Percentiles rank a stretch among this genome's conserved stretches.
Conservation (phyloP, 2,113 vertebrate species). For the Tragelaphus strepsiceros region DNA sequence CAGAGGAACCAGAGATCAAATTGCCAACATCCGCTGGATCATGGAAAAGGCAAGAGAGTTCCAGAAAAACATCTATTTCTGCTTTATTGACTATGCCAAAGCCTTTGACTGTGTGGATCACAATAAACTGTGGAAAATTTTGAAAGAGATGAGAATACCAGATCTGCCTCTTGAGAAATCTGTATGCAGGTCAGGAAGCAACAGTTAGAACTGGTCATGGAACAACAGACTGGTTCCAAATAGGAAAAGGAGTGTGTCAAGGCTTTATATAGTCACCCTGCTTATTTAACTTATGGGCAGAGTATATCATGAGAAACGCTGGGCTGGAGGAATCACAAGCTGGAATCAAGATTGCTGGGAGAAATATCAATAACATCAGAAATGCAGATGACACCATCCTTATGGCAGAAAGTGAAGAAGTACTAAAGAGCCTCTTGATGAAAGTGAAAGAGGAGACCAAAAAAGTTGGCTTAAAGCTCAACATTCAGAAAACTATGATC, state of each 20-base stretch:
- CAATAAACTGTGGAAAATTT: background rate
- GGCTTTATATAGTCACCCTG: background rate
- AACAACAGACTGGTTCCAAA: background rate
- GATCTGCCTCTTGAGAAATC: background rate
- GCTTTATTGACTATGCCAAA: background rate
- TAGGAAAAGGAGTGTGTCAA: background rate
- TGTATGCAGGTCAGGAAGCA: background rate
- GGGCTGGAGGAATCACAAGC: background rate
- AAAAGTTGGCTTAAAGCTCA: background rate
- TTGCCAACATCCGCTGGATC: background rate
- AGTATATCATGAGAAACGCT: accelerated
- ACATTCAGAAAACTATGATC: background rate
- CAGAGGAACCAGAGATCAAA: background rate
- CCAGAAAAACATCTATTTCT: background rate
- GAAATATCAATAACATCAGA: background rate
- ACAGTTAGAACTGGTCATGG: background rate
- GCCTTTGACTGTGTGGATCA: background rate
- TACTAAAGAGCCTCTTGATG: background rate
- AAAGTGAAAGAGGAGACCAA: background rate
- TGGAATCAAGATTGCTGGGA: background rate
- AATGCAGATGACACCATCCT: background rate
- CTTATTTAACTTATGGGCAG: background rate
- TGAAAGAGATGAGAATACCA: background rate
- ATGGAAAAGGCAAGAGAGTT: background rate
- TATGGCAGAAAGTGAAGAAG: background rate